These are phyloP conservation scores for Chalcosyrphus nemorum DNA, from an alignment of 2,888 invertebrate genomes.

Conservation along the genomic window DNA sequence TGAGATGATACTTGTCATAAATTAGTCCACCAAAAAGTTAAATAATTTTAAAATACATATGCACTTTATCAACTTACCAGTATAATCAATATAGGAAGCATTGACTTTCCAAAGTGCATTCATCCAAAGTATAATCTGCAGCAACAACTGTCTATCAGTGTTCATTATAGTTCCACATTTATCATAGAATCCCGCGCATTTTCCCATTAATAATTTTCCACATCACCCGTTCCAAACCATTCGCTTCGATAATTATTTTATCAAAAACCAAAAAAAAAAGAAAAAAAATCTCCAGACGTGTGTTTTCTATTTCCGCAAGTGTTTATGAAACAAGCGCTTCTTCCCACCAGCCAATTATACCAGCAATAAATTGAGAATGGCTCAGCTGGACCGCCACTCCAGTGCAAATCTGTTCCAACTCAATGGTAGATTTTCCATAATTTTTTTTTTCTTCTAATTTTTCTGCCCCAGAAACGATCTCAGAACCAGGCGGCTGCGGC, in stretches of 20 bases:
- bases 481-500: slow-evolving; percentile 2
- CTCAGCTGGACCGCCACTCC: slow-evolving; percentile 27
- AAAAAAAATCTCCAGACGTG: slow-evolving; percentile 18
- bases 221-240: neutral
- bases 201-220: slow-evolving; percentile 36
- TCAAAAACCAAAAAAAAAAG: too few relatives aligned
- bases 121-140: slow-evolving; percentile 44
- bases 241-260: slow-evolving; percentile 36
- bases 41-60: too few relatives aligned
- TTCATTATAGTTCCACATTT: slow-evolving; percentile 64
- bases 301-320: slow-evolving; percentile 61
- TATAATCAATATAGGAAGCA: slow-evolving; percentile 57
- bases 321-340: slow-evolving; percentile 47
- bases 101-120: slow-evolving; percentile 30
- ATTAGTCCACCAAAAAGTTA: too few relatives aligned
- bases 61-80: too few relatives aligned
- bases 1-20: too few relatives aligned
- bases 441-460: too few relatives aligned
- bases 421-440: slow-evolving; percentile 45
- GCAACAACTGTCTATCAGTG: slow-evolving; percentile 51
- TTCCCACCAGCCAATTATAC: slow-evolving; percentile 20
- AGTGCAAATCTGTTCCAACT: slow-evolving; percentile 32
- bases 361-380: slow-evolving; percentile 29
- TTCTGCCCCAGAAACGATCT: slow-evolving; percentile 22
- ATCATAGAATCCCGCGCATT: slow-evolving; percentile 37